phyloP scores from a whole-genome alignment of 2,888 invertebrate genomes.

The Camponotus fellah region DNA sequence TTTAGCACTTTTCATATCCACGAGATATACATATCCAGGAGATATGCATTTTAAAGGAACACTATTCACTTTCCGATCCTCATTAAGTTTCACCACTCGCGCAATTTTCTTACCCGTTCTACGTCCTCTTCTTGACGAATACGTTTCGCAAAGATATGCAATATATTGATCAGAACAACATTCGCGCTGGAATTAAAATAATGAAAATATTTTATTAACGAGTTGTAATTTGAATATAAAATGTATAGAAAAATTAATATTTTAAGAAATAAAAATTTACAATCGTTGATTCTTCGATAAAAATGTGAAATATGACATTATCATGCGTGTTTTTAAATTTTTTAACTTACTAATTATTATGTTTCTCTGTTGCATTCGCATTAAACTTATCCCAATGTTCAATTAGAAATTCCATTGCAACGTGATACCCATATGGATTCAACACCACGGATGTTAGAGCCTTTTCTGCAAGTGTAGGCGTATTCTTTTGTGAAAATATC shows the following conservation, averaged over 20 bases:
- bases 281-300: background rate
- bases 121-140: conserved; percentile 55
- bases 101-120: conserved; percentile 59
- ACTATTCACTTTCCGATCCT: conserved; percentile 21
- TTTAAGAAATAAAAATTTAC: background rate
- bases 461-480: background rate
- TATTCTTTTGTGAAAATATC: conserved; percentile 19
- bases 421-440: conserved; percentile 48
- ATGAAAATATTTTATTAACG: background rate
- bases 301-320: background rate
- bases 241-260: background rate
- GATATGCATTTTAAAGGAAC: background rate
- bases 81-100: conserved; percentile 30
- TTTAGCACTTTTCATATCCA: background rate
- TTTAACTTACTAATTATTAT: conserved; percentile 29
- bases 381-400: conserved; percentile 45
- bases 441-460: conserved; percentile 33
- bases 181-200: conserved; percentile 18
- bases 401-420: conserved; percentile 29
- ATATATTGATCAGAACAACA: background rate
- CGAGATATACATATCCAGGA: background rate
- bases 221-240: background rate
- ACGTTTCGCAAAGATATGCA: conserved; percentile 26
- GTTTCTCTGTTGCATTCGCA: background rate
- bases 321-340: background rate